Base-by-base conservation (phyloP, 2,113 vertebrate genomes). In the Thunnus thynnus region DNA sequence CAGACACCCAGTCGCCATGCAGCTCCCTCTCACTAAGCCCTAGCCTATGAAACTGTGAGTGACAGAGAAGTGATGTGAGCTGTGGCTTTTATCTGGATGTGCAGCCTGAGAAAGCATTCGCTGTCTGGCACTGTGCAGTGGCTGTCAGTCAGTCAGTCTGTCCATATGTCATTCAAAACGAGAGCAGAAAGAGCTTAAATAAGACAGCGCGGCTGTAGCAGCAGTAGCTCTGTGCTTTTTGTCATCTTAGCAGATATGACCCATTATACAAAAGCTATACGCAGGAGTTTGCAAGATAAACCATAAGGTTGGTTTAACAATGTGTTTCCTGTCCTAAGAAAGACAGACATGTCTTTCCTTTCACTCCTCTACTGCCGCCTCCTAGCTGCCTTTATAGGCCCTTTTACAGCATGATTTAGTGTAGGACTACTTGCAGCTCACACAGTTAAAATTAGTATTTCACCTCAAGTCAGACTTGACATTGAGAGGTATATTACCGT, bases 11-110 rank as follows among this genome's bases (percentile, higher is more conserved):
- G 77, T 44, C 18, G 10, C 30, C 76, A 13, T 3, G 10, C 61
- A 1, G 61, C 77, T 74, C 41, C 55, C 68, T 52, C 76, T 80
- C 14, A 10, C 71, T 52, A 41, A 79, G 51, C 84, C 58, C 69
- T 55, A 51, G 80, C 68, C 82, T 69, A 41, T 63, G 78, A 83
- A 85, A 72, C 78, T 6, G 1, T 55, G 89, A 91, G 82, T 89
- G 89, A 92, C 90, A 92, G 88, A 81, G 65, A 70, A 84, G 82
- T 66, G 81, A 85, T 86, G 76, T 82, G 89, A 89, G 83, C 70
- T 50, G 78, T 66, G 71, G 85, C 73, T 89, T 84, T 92, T 91
- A 94, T 93, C 92, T 85, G 89, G 74, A 89, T 87, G 84, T 86
- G 91, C 86, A 80, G 90, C 65, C 75, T 22, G 36, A 68, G 76